Conservation (phyloP, 2,888 invertebrate species). For the Strigamia maritima region DNA sequence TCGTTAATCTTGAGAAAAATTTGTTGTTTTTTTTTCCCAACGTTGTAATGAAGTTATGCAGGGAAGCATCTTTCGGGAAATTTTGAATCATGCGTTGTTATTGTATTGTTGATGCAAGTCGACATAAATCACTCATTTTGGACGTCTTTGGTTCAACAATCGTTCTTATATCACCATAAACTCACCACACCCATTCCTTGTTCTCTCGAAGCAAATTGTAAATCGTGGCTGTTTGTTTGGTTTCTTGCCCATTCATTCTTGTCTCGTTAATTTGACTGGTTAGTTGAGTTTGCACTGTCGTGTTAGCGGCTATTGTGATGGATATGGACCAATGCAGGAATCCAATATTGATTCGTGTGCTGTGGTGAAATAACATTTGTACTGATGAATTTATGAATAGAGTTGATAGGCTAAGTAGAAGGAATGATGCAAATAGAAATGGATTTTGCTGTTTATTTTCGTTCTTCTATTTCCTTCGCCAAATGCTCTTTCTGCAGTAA, state of each 20-base stretch:
- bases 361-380: not conserved
- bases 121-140: not conserved
- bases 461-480: slow-evolving; percentile 15
- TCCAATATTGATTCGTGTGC: not conserved
- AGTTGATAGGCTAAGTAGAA: slow-evolving; percentile 30
- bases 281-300: not conserved
- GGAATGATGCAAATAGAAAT: slow-evolving; percentile 32
- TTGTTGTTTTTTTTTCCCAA: not conserved
- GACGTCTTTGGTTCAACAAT: not conserved
- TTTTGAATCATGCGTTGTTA: not conserved
- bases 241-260: not conserved
- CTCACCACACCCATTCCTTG: not conserved
- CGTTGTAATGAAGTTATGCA: not conserved
- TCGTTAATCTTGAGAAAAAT: slow-evolving; percentile 2
- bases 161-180: not conserved
- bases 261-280: slow-evolving; percentile 30
- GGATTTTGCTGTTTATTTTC: slow-evolving; percentile 30
- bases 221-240: not conserved
- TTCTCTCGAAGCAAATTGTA: not conserved
- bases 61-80: not conserved
- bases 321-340: not conserved
- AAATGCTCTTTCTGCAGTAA: not conserved
- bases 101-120: not conserved
- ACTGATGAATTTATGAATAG: slow-evolving; percentile 32
- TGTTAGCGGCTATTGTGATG: not conserved